phyloP scores from a whole-genome alignment of 2,113 vertebrate species.

The Brevimyrus niger region DNA sequence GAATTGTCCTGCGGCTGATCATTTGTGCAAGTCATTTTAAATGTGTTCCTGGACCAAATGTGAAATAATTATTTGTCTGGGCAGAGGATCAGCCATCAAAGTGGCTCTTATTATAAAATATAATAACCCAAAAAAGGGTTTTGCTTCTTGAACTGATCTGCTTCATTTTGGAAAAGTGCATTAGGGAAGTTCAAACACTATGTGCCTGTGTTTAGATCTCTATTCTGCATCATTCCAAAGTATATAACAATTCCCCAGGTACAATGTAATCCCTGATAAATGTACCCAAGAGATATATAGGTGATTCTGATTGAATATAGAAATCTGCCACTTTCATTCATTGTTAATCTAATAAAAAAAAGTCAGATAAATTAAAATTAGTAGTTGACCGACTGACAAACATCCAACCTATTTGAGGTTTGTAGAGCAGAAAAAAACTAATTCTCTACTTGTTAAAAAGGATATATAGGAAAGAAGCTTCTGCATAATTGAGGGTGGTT shows the following conservation, averaged over 20 bases:
- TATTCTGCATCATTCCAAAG: not conserved
- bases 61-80: not conserved
- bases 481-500: not conserved
- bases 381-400: not conserved
- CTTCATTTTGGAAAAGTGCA: not conserved
- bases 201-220: not conserved
- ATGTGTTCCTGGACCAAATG: not conserved
- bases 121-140: not conserved
- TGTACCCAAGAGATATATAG: not conserved
- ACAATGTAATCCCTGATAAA: not conserved
- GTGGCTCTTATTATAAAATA: not conserved
- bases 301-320: not conserved
- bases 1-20: not conserved
- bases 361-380: not conserved
- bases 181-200: not conserved
- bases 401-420: not conserved
- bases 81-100: not conserved
- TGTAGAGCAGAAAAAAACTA: not conserved
- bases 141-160: no score
- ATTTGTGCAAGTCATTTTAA: not conserved
- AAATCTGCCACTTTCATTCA: not conserved
- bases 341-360: not conserved
- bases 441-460: not conserved
- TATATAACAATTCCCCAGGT: not conserved
- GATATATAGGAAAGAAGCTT: not conserved